Conservation (phyloP, 2,113 vertebrate species). For the Cheilinus undulatus region DNA sequence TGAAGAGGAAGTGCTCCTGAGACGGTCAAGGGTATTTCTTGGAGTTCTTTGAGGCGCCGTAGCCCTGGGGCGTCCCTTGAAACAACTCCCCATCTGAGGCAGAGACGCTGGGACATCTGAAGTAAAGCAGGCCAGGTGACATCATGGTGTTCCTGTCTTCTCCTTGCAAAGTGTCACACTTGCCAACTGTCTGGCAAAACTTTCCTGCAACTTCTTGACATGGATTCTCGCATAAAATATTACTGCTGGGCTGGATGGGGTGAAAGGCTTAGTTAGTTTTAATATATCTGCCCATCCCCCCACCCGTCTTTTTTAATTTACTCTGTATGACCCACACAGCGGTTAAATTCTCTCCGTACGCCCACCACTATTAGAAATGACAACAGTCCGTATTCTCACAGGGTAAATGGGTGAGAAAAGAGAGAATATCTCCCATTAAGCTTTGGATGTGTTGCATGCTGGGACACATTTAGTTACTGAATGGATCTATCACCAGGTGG, state of each 20-base stretch:
- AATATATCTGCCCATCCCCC: background rate
- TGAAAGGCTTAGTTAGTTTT: constrained; percentile 2
- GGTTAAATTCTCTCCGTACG: background rate
- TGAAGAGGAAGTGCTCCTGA: constrained; percentile 63
- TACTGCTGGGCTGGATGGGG: constrained; percentile 5
- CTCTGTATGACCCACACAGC: background rate
- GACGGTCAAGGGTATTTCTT: constrained; percentile 61
- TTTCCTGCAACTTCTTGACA: constrained; percentile 58
- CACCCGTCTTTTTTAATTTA: background rate
- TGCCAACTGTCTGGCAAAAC: constrained; percentile 46
- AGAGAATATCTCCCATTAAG: background rate
- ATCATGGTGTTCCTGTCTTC: constrained; percentile 58
- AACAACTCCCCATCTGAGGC: constrained; percentile 69
- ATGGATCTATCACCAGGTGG: constrained; percentile 40
- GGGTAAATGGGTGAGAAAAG: background rate
- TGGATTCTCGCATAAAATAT: constrained; percentile 44
- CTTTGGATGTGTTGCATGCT: constrained; percentile 11
- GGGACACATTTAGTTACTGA: constrained; percentile 30
- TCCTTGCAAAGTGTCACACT: constrained; percentile 52
- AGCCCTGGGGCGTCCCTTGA: constrained; percentile 71
- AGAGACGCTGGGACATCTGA: constrained; percentile 60
- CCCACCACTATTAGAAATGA: background rate
- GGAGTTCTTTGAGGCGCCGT: constrained; percentile 64
- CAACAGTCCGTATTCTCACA: background rate
- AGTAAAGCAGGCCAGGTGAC: constrained; percentile 55